phyloP scores from a whole-genome alignment of 2,113 vertebrate species.

The Nematolebias whitei region DNA sequence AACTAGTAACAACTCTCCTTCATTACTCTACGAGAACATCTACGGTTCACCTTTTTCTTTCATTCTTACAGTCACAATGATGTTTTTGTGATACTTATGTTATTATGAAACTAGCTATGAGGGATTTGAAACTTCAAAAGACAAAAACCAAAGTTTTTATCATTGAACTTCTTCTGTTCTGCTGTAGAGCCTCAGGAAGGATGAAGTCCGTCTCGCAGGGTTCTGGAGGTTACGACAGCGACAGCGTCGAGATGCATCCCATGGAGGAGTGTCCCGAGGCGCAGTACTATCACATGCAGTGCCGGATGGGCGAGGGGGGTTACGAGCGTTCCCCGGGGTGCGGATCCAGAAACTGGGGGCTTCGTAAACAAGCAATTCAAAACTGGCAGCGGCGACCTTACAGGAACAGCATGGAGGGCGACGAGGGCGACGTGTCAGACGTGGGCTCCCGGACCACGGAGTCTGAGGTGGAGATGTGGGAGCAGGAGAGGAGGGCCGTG shows the following conservation, averaged over 20 bases:
- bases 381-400: slow-evolving; percentile 97
- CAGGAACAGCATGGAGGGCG: slow-evolving; percentile 94
- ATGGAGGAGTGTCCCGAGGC: slow-evolving; percentile 85
- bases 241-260: slow-evolving; percentile 89
- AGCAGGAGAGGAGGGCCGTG: slow-evolving; percentile 80
- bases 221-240: slow-evolving; percentile 94
- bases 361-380: slow-evolving; percentile 95
- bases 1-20: background rate
- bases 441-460: slow-evolving; percentile 94
- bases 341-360: slow-evolving; percentile 85
- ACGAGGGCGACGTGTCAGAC: slow-evolving; percentile 94
- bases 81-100: background rate
- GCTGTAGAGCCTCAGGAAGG: slow-evolving; percentile 86
- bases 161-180: background rate
- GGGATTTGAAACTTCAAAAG: no score
- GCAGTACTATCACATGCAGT: slow-evolving; percentile 84
- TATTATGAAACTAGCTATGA: background rate
- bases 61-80: background rate
- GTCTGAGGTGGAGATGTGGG: slow-evolving; percentile 93
- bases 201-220: slow-evolving; percentile 90
- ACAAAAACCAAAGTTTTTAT: no score
- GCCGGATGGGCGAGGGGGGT: slow-evolving; percentile 77
- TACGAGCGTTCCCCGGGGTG: slow-evolving; percentile 76
- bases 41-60: background rate
- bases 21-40: background rate